Conservation (phyloP, 2,113 vertebrate species). For the Scomber scombrus region DNA sequence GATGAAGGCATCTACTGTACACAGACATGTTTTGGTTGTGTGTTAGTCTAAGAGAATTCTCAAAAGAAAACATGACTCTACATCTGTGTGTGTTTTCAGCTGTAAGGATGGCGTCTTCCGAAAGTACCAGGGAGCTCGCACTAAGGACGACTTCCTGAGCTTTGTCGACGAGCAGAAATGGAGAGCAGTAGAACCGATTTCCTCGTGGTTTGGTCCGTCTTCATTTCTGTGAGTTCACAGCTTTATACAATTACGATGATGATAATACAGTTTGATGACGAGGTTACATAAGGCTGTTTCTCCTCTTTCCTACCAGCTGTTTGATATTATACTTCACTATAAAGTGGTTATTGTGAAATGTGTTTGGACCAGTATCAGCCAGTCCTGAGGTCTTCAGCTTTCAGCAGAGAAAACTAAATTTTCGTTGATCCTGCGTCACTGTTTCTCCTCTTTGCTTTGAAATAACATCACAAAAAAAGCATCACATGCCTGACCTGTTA, state of each 20-base stretch:
- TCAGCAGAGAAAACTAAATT: no score
- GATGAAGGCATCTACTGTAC: no score
- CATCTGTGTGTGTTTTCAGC: slow-evolving; percentile 72
- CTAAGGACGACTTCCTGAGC: slow-evolving; percentile 93
- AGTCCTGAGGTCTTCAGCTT: no score
- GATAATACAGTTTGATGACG: not conserved
- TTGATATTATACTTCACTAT: no score
- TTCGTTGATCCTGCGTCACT: not conserved
- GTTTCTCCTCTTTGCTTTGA: not conserved
- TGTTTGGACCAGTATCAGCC: no score
- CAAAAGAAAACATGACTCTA: not conserved
- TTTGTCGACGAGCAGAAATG: slow-evolving; percentile 95
- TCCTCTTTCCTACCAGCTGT: not conserved
- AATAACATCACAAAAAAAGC: slow-evolving; percentile 5
- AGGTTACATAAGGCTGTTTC: not conserved
- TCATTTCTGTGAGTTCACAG: slow-evolving; percentile 91
- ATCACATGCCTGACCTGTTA: not conserved
- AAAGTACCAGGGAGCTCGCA: slow-evolving; percentile 93
- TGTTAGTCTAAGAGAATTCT: not conserved
- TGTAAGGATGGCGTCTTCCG: slow-evolving; percentile 97
- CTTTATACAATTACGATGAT: no score
- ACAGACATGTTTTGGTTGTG: no score
- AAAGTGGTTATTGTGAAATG: no score
- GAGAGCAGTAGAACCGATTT: slow-evolving; percentile 91
- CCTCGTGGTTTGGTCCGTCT: slow-evolving; percentile 94